Conservation (phyloP, 2,797 vertebrate species). For the Emydoidea blandingii region DNA sequence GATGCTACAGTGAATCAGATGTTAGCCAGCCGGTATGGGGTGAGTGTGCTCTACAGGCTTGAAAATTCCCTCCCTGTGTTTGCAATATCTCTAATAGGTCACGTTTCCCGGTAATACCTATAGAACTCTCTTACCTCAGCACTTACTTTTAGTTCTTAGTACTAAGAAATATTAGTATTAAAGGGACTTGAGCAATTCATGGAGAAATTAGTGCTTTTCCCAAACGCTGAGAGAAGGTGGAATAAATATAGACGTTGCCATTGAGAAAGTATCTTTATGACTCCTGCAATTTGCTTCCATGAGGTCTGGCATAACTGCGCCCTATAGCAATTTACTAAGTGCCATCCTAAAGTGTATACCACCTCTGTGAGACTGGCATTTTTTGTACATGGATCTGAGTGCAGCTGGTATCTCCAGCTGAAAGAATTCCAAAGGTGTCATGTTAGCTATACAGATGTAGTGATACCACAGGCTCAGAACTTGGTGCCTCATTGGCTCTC, state of each 20-base stretch:
- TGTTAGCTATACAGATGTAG: not conserved
- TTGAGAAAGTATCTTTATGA: not conserved
- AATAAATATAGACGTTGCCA: not conserved
- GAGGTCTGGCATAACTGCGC: not conserved
- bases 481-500: not conserved
- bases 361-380: not conserved
- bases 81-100: not conserved
- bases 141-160: not conserved
- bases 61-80: not conserved
- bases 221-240: not conserved
- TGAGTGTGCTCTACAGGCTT: constrained; percentile 76
- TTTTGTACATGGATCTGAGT: not conserved
- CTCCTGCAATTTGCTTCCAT: not conserved
- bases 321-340: not conserved
- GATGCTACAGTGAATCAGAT: constrained; percentile 93
- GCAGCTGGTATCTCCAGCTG: not conserved
- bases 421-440: not conserved
- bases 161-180: not conserved
- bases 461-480: rapidly evolving
- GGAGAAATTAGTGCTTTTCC: not conserved
- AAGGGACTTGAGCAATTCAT: not conserved
- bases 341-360: not conserved
- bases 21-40: constrained; percentile 90
- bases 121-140: not conserved
- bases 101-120: not conserved